Conservation (phyloP, 2,113 vertebrate species). For the Syngnathoides biaculeatus region DNA sequence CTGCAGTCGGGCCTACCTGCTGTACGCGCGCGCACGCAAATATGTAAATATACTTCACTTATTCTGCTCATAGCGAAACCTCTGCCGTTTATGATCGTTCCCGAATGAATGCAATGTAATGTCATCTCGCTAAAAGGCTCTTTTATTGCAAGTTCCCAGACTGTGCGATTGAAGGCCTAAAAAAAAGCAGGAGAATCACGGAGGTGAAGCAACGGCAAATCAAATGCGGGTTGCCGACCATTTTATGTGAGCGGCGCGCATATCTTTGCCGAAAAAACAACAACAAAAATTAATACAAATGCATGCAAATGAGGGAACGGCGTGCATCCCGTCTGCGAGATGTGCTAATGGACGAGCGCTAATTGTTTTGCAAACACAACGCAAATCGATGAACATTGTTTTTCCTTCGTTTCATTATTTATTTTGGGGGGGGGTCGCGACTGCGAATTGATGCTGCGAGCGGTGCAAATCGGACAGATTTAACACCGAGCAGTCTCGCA, state of each 20-base stretch:
- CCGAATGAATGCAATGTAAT: constrained; percentile 42
- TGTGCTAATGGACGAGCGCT: constrained; percentile 75
- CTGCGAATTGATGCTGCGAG: constrained; percentile 24
- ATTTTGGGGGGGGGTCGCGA: constrained; percentile 35
- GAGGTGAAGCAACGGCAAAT: background rate
- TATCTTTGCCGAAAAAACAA: background rate
- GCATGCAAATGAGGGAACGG: constrained; percentile 53
- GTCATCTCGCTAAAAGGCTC: constrained; percentile 29
- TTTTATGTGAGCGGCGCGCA: constrained; percentile 35
- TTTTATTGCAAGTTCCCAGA: constrained; percentile 19
- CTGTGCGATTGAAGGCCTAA: constrained; percentile 18
- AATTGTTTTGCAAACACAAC: constrained; percentile 71
- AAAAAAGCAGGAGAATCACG: background rate
- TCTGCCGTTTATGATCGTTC: constrained; percentile 23
- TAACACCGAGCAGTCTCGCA: constrained; percentile 64
- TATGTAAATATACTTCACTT: constrained; percentile 5
- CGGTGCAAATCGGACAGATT: constrained; percentile 59
- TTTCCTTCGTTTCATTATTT: constrained; percentile 28
- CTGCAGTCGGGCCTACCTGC: constrained; percentile 31
- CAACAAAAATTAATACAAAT: background rate
- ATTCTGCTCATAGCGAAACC: background rate
- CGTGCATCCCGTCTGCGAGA: constrained; percentile 74
- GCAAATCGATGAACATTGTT: constrained; percentile 52
- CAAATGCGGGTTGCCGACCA: background rate
- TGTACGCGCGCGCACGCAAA: constrained; percentile 9